phyloP scores from a whole-genome alignment of 2,888 invertebrate species.

The Idaea biselata region DNA sequence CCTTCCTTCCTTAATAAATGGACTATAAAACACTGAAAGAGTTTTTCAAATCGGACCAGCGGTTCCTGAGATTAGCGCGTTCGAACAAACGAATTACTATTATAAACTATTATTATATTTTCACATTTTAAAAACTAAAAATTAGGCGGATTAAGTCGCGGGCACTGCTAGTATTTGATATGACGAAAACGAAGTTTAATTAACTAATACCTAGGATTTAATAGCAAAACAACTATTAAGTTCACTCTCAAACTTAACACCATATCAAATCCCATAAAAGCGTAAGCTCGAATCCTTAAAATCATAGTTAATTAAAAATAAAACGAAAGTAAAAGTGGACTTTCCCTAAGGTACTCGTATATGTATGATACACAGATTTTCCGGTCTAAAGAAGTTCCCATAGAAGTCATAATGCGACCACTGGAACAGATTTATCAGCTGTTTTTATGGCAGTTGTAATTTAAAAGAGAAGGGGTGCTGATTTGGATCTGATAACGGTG shows the following conservation, averaged over 20 bases:
- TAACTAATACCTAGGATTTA: no score
- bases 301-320: conserved; percentile 3
- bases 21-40: no score
- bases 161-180: no score
- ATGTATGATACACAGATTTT: conserved; percentile 43
- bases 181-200: no score
- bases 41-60: no score
- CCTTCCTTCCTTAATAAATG: no score
- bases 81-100: no score
- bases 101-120: no score
- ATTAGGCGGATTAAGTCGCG: no score
- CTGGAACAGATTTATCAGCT: conserved; percentile 62
- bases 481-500: conserved; percentile 1
- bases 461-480: conserved; percentile 11
- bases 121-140: no score
- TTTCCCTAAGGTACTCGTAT: conserved; percentile 45
- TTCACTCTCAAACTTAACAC: neutral
- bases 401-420: conserved; percentile 44
- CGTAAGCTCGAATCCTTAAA: neutral
- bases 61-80: no score
- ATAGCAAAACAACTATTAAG: no score
- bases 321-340: conserved; percentile 55
- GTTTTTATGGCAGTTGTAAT: conserved; percentile 42
- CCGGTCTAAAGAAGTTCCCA: conserved; percentile 49
- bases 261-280: neutral